These are phyloP conservation scores for Eurypyga helias DNA, from an alignment of 2,113 vertebrate genomes.

Conservation along the genomic window DNA sequence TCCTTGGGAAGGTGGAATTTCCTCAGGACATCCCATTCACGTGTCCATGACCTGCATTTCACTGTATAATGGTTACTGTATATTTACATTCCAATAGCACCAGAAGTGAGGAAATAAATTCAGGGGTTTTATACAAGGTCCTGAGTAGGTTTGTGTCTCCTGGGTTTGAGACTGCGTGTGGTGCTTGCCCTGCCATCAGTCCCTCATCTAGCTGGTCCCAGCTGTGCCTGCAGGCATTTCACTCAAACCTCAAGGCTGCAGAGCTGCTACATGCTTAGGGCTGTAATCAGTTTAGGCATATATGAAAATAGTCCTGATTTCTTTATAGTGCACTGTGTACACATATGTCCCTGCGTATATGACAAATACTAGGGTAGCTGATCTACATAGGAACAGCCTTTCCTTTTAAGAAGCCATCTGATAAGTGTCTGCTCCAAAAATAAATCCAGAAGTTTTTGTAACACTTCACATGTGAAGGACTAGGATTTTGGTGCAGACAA, in stretches of 20 bases:
- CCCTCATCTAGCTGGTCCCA: not conserved
- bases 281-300: not conserved
- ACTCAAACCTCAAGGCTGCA: not conserved
- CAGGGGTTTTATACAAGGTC: not conserved
- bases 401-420: not conserved
- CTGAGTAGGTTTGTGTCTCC: not conserved
- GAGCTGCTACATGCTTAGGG: not conserved
- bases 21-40: not conserved
- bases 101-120: not conserved
- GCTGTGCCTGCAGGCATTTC: not conserved
- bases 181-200: not conserved
- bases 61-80: not conserved
- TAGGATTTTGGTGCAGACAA: not conserved
- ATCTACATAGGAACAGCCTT: not conserved
- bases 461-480: not conserved
- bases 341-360: not conserved
- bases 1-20: not conserved
- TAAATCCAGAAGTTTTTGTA: not conserved
- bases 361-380: not conserved
- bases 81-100: not conserved
- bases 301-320: not conserved
- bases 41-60: not conserved
- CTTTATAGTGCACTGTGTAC: fast-evolving
- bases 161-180: not conserved
- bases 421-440: not conserved